A percentile compares a stretch with the other conserved stretches of the same genome.
These are phyloP conservation scores for Agrochola litura DNA, from an alignment of 2,888 invertebrate genomes.

Conservation along the genomic window DNA sequence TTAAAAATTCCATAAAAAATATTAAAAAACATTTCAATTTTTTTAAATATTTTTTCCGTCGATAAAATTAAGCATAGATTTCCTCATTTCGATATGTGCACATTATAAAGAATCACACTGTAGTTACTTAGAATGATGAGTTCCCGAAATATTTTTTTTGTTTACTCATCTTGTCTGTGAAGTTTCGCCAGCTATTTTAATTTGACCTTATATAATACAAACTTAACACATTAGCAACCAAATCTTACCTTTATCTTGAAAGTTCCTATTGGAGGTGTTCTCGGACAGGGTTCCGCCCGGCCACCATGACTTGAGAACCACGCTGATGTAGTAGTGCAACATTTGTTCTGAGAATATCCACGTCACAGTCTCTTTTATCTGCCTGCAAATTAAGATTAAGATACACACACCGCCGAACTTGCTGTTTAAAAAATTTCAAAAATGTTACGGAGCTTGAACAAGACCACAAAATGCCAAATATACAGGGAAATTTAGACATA, in stretches of 20 bases:
- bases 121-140: not conserved
- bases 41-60: too few relatives aligned
- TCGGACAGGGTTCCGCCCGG: slow-evolving; percentile 94
- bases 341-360: slow-evolving; percentile 97
- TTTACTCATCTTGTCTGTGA: not conserved
- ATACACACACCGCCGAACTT: not conserved
- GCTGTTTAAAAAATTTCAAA: not conserved
- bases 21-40: too few relatives aligned
- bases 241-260: slow-evolving; percentile 83
- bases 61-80: too few relatives aligned
- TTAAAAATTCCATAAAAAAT: too few relatives aligned
- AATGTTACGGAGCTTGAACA: too few relatives aligned
- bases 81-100: too few relatives aligned
- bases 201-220: not conserved
- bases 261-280: slow-evolving; percentile 83
- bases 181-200: not conserved
- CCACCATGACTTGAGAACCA: slow-evolving; percentile 97
- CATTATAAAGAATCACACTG: too few relatives aligned
- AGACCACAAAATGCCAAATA: not conserved
- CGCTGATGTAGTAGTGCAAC: slow-evolving; percentile 96
- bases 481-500: not conserved
- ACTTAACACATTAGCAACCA: not conserved
- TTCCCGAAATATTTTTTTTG: not conserved
- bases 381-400: slow-evolving; percentile 87
- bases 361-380: slow-evolving; percentile 96